Evolutionary conservation across 2,888 invertebrate species (phyloP), one percentile per base, ranked within the genome.

Genomic region (Argyresthia goedartella): DNA sequence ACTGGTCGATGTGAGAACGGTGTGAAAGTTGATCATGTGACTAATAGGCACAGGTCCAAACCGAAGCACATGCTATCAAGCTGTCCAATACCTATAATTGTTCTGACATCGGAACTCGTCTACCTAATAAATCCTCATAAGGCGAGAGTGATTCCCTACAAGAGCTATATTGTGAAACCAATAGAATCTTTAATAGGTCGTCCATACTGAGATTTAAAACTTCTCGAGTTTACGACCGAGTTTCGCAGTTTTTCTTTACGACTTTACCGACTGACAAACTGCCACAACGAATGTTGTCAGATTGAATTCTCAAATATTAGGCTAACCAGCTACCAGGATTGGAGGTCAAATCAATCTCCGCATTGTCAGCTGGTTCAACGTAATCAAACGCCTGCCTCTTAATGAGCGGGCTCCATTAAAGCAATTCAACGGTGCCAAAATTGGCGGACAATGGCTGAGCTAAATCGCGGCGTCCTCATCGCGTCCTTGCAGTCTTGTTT

Each of bases 11-110:
- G 75, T 70, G 68, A 75, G 74, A 76, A 68, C 72, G 67, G 56
- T 70, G 79, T 69, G 84, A 84, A 84, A 84, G 84, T 82, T 77
- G 80, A 67, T 61, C 61, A 60, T 72, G 70, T 73, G 65, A 72
- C 74, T 72, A 75, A 73, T 74, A 72, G 3, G 3, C 25, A 6
- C 25, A 25, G 25, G 25, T 25, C 25, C 25, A 25, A 25, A 58
- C 63, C 57, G 55, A 25, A 10, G 48, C 34, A 2, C 33, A 49
- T 42, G 50, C 41, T 42, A 42, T 50, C 52, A 56, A 62, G 25
- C 57, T 60, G 59, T 56, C 60, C 50, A 51, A 55, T 62, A 56
- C n/a, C n/a, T n/a, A n/a, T n/a, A n/a, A n/a, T n/a, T 60, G 59
- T 55, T 60, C 48, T 10, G 13, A 39, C 35, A 47, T 39, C 43